A percentile compares a stretch with the other conserved stretches of the same genome.
Conservation (phyloP, 2,113 vertebrate genomes). For the Argyrosomus japonicus region DNA sequence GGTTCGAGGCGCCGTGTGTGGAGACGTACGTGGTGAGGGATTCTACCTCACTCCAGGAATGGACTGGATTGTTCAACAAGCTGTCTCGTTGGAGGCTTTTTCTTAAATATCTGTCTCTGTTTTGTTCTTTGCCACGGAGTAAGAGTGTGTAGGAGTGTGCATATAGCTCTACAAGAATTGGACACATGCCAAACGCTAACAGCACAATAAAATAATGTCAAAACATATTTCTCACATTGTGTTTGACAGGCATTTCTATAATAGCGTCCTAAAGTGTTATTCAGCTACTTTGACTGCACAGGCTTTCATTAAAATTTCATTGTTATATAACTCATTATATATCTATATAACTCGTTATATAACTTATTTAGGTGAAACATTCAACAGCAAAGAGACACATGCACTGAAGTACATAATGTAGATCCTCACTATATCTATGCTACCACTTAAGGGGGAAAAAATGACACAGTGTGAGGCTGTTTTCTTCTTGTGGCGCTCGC, state of each 20-base stretch:
- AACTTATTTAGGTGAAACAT: background rate
- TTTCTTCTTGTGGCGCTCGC: too few species aligned
- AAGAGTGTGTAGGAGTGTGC: background rate
- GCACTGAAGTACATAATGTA: too few species aligned
- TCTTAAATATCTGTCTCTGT: background rate
- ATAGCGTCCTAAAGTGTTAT: background rate
- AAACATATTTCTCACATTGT: background rate
- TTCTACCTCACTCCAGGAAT: constrained; percentile 49
- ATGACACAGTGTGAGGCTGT: too few species aligned
- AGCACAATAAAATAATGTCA: background rate
- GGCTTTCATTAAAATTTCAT: background rate
- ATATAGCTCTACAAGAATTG: background rate
- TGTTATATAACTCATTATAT: constrained; percentile 10
- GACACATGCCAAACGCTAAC: background rate
- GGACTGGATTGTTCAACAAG: constrained; percentile 4
- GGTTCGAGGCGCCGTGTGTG: constrained; percentile 39
- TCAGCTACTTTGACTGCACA: background rate
- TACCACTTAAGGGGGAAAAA: too few species aligned
- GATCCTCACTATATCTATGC: too few species aligned
- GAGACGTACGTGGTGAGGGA: background rate
- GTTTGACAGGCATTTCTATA: constrained; percentile 10
- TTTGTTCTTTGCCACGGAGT: constrained; percentile 2
- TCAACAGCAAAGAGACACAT: too few species aligned
- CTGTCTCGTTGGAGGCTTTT: constrained; percentile 11
- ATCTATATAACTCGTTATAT: too few species aligned